These are phyloP conservation scores for Pachycephala philippinensis DNA, from an alignment of 2,113 vertebrate species.

Conservation along the genomic window DNA sequence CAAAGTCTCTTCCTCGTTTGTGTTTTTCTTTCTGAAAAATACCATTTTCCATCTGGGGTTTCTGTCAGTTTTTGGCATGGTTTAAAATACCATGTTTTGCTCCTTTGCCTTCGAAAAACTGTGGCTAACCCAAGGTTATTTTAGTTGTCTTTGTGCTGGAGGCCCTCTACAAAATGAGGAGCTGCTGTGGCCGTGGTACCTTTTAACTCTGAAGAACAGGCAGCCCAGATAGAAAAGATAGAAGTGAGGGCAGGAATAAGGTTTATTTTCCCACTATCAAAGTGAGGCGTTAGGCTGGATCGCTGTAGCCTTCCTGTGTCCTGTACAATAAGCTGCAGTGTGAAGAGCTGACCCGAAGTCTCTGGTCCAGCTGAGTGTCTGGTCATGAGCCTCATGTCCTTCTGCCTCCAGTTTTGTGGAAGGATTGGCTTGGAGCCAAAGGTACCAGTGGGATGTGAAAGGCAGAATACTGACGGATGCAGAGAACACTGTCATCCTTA, in stretches of 20 bases:
- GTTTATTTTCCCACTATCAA: neutral
- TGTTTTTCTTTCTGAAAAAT: neutral
- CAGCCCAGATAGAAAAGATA: neutral
- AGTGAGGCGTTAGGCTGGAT: neutral
- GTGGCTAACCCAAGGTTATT: neutral
- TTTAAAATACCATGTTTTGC: neutral
- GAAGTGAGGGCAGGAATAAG: neutral
- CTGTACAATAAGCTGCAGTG: neutral
- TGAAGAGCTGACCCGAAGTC: neutral
- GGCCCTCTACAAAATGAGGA: neutral
- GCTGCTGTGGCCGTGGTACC: neutral
- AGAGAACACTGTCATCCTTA: neutral
- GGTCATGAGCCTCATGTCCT: neutral
- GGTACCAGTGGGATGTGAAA: neutral
- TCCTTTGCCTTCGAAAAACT: neutral
- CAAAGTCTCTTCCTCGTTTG: neutral
- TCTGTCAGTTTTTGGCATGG: fast-evolving
- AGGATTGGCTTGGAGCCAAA: neutral
- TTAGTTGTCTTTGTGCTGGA: neutral
- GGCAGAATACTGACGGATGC: neutral
- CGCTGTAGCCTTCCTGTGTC: neutral
- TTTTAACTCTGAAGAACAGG: neutral
- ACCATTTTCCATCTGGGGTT: neutral
- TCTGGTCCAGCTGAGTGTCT: neutral
- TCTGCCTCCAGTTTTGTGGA: neutral